Conservation (phyloP, 2,888 invertebrate genomes). For the Cancer borealis region DNA sequence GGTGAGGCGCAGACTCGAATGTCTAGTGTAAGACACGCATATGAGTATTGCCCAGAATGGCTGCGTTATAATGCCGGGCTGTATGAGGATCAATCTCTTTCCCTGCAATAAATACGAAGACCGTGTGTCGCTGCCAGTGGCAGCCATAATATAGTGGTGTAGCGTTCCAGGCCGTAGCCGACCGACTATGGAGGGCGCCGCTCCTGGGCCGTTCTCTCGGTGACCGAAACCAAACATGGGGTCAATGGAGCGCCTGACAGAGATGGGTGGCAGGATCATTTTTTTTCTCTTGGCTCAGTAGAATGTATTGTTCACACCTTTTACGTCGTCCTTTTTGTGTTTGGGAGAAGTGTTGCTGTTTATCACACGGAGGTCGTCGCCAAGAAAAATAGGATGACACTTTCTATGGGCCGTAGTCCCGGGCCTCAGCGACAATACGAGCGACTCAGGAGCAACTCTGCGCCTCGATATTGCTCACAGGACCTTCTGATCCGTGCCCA, state of each 20-base stretch:
- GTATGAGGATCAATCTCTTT: not conserved
- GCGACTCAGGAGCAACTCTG: not conserved
- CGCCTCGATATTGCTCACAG: not conserved
- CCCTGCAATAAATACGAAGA: not conserved
- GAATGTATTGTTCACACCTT: slow-evolving; percentile 23
- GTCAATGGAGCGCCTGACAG: slow-evolving; percentile 38
- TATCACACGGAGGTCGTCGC: not conserved
- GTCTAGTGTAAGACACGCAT: not conserved
- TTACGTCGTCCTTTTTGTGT: not conserved
- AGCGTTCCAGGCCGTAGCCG: not conserved
- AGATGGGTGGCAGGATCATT: slow-evolving; percentile 12
- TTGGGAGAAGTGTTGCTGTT: slow-evolving; percentile 13
- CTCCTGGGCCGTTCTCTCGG: not conserved
- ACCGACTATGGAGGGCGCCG: not conserved
- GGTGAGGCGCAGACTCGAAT: not conserved
- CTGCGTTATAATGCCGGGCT: not conserved
- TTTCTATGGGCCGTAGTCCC: not conserved
- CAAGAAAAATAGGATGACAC: not conserved
- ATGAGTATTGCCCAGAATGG: not conserved
- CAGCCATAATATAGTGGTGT: slow-evolving; percentile 21
- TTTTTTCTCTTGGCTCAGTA: slow-evolving; percentile 27
- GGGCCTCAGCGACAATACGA: not conserved
- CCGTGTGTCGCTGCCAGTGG: not conserved
- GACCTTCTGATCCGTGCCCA: not conserved
- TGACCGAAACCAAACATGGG: not conserved